Evolutionary conservation across 2,888 invertebrate genomes (phyloP).

Genomic region (Aquatica leii): DNA sequence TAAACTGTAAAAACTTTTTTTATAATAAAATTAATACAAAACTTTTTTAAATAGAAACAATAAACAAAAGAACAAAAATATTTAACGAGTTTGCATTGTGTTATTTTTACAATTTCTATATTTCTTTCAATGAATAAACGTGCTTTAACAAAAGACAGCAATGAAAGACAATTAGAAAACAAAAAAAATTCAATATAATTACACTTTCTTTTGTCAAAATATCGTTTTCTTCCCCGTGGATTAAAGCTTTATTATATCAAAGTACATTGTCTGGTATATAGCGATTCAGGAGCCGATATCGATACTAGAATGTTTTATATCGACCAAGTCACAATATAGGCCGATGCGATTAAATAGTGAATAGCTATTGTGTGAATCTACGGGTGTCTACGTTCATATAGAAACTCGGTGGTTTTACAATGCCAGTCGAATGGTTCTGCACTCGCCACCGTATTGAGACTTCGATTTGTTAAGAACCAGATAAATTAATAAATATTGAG

Average conservation of each 20-base stretch:
- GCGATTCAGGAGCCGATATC: slow-evolving; percentile 41
- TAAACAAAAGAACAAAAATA: no score
- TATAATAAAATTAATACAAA: no score
- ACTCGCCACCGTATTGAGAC: slow-evolving; percentile 40
- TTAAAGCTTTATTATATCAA: slow-evolving; percentile 45
- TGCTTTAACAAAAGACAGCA: slow-evolving; percentile 23
- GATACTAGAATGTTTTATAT: slow-evolving; percentile 50
- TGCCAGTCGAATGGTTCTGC: slow-evolving; percentile 49
- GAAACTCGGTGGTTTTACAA: slow-evolving; percentile 51
- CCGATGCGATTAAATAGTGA: slow-evolving; percentile 53
- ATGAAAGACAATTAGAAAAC: slow-evolving; percentile 40
- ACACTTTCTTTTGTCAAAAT: slow-evolving; percentile 38
- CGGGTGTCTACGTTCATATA: slow-evolving; percentile 51
- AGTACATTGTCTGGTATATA: slow-evolving; percentile 30
- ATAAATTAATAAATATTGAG: no score
- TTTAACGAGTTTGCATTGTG: background rate
- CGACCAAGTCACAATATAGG: slow-evolving; percentile 52
- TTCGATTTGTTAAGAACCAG: no score
- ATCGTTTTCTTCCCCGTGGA: slow-evolving; percentile 40
- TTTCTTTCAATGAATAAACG: slow-evolving; percentile 13
- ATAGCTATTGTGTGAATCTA: slow-evolving; percentile 53
- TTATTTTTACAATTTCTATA: no score
- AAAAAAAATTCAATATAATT: slow-evolving; percentile 43
- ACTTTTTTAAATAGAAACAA: no score
- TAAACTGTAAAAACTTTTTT: no score